Conservation (phyloP, 2,797 vertebrate genomes). For the Smutsia gigantea region DNA sequence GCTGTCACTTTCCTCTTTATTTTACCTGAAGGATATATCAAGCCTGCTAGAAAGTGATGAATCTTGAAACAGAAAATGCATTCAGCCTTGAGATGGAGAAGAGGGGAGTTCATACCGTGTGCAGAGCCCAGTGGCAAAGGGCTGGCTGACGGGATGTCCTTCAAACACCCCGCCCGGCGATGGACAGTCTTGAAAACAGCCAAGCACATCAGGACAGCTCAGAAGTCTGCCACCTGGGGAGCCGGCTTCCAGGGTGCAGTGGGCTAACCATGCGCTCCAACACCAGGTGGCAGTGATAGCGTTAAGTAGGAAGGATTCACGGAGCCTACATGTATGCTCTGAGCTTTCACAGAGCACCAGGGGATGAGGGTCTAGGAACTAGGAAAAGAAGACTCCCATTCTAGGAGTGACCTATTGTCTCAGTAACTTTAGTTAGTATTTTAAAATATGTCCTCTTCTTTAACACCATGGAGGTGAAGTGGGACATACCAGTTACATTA, state of each 20-base stretch:
- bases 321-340: neutral
- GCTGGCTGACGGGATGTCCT: neutral
- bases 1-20: neutral
- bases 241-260: neutral
- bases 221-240: neutral
- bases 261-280: neutral
- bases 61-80: neutral
- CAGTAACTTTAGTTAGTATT: neutral
- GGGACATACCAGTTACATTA: neutral
- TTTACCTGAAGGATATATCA: neutral
- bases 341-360: neutral
- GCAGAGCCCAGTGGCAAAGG: neutral
- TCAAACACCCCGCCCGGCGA: neutral
- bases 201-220: neutral
- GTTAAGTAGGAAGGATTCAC: neutral
- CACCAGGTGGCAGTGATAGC: neutral
- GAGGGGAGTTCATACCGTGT: neutral
- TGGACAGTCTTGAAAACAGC: neutral
- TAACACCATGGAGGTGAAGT: neutral
- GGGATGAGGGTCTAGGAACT: neutral
- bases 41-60: neutral
- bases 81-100: neutral
- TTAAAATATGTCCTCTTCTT: neutral
- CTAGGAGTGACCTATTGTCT: neutral
- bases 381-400: neutral